A percentile compares a stretch with the other conserved stretches of the same genome.
These are phyloP conservation scores for Arge pagana DNA, from an alignment of 2,888 invertebrate genomes.

Conservation along the genomic window DNA sequence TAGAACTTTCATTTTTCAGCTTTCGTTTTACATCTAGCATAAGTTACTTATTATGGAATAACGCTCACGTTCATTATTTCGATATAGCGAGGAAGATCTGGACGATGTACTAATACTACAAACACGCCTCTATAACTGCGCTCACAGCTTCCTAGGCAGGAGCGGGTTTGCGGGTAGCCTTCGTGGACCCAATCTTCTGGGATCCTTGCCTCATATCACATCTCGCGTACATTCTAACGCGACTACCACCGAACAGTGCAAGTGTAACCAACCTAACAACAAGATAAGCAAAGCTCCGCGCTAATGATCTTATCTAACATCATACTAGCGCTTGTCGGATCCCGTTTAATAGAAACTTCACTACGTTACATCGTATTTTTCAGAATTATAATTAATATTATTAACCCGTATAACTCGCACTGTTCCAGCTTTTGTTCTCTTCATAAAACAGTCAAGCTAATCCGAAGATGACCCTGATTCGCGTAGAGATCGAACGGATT, in stretches of 20 bases:
- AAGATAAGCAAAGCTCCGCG: conserved; percentile 47
- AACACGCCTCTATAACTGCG: conserved; percentile 65
- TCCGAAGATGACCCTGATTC: too few species aligned
- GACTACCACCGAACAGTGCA: conserved; percentile 50
- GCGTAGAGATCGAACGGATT: too few species aligned
- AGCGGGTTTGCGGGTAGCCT: conserved; percentile 57
- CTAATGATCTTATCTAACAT: conserved; percentile 33
- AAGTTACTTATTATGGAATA: background rate
- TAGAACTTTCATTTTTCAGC: conserved; percentile 1
- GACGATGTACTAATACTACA: conserved; percentile 72
- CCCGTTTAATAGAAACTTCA: too few species aligned
- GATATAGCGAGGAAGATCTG: conserved; percentile 70
- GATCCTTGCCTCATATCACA: conserved; percentile 54
- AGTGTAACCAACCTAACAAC: conserved; percentile 48
- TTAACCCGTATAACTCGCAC: too few species aligned
- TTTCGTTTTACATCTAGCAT: background rate
- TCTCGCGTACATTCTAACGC: conserved; percentile 54
- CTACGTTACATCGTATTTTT: too few species aligned
- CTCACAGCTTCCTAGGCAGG: conserved; percentile 66
- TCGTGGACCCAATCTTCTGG: conserved; percentile 52
- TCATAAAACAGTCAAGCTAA: too few species aligned
- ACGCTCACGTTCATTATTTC: conserved; percentile 10
- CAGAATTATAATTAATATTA: too few species aligned
- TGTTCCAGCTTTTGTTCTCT: too few species aligned
- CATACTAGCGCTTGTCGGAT: too few species aligned